Evolutionary conservation across 2,113 vertebrate genomes (phyloP).

Genomic region (Forbesichthys papilliferus): DNA sequence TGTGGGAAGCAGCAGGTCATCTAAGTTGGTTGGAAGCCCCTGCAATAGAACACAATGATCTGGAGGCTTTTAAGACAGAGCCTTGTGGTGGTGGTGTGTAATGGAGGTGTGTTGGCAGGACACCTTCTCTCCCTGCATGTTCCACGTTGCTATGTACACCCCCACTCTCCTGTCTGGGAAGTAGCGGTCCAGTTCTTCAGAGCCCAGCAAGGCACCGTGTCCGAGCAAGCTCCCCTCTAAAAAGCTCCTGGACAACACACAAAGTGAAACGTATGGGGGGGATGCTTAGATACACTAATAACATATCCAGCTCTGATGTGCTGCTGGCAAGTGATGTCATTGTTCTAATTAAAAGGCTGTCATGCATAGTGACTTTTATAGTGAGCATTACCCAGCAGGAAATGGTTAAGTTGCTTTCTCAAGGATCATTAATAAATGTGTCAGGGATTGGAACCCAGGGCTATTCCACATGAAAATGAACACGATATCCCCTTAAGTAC

Average conservation of each 20-base stretch:
- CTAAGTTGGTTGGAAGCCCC: slow-evolving; percentile 86
- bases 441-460: too few species aligned
- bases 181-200: slow-evolving; percentile 90
- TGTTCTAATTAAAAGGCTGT: not conserved
- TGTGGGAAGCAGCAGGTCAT: slow-evolving; percentile 90
- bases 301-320: not conserved
- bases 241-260: slow-evolving; percentile 84
- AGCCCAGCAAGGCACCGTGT: slow-evolving; percentile 88
- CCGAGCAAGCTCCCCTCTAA: slow-evolving; percentile 93
- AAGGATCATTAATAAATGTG: too few species aligned
- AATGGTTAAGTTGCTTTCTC: too few species aligned
- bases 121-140: slow-evolving; percentile 97
- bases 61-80: not conserved
- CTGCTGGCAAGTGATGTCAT: not conserved
- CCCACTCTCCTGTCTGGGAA: slow-evolving; percentile 88
- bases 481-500: too few species aligned
- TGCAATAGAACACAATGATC: slow-evolving; percentile 40
- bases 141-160: slow-evolving; percentile 93
- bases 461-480: too few species aligned
- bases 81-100: not conserved
- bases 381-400: too few species aligned
- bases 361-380: too few species aligned
- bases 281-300: not conserved
- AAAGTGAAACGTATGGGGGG: not conserved
- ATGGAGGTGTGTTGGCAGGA: not conserved